Evolutionary conservation across 2,797 vertebrate species (phyloP).

Genomic region (Propithecus deckenii): DNA sequence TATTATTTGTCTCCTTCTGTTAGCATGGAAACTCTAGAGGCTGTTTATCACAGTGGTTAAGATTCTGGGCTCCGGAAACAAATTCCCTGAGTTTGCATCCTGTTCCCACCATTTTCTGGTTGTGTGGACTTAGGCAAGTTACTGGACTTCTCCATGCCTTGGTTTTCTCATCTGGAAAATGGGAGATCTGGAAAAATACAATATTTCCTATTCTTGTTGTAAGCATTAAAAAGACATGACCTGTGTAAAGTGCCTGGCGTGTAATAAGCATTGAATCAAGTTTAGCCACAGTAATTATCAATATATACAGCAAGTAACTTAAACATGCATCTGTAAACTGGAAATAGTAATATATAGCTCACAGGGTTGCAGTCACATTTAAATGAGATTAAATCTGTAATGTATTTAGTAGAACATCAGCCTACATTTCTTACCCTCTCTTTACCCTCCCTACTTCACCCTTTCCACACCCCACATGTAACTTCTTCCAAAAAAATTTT

Average conservation of each 20-base stretch:
- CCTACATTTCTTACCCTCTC: neutral
- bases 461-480: neutral
- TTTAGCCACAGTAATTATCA: neutral
- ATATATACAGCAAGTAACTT: neutral
- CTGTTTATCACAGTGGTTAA: neutral
- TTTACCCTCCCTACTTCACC: neutral
- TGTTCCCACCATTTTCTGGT: neutral
- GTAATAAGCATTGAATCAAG: neutral
- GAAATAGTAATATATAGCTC: neutral
- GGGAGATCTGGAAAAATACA: neutral
- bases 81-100: neutral
- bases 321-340: neutral
- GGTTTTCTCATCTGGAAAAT: constrained; percentile 30
- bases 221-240: neutral
- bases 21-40: neutral
- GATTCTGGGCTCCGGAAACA: neutral
- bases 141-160: neutral
- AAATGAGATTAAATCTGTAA: neutral
- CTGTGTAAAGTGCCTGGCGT: neutral
- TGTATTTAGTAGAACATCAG: neutral
- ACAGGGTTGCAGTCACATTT: neutral
- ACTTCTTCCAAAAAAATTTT: neutral
- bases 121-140: neutral
- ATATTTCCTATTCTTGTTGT: neutral
- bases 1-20: neutral